Evolutionary conservation across 2,888 invertebrate genomes (phyloP).

Genomic region (Cheilosia vulpina): DNA sequence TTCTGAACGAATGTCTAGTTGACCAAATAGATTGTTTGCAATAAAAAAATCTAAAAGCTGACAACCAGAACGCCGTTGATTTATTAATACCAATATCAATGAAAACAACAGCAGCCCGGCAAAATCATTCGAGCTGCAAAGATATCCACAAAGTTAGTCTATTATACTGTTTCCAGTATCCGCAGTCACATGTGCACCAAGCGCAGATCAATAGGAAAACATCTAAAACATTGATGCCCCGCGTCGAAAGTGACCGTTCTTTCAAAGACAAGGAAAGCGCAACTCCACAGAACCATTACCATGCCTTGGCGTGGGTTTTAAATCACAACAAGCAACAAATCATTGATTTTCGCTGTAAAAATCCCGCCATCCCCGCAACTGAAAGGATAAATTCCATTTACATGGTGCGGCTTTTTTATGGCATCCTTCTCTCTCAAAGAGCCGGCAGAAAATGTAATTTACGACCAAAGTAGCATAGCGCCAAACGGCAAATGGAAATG

Average conservation of each 20-base stretch:
- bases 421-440: slow-evolving; percentile 7
- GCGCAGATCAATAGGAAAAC: background rate
- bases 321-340: slow-evolving; percentile 22
- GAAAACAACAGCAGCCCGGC: slow-evolving; percentile 3
- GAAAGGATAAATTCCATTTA: slow-evolving; percentile 6
- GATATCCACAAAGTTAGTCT: background rate
- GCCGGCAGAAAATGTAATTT: slow-evolving; percentile 23
- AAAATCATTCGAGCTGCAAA: background rate
- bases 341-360: slow-evolving; percentile 9
- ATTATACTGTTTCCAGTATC: background rate
- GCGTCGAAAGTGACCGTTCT: slow-evolving; percentile 28
- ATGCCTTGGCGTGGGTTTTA: slow-evolving; percentile 14
- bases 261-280: slow-evolving; percentile 2
- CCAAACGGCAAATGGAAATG: slow-evolving; percentile 30
- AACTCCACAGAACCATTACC: slow-evolving; percentile 15
- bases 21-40: background rate
- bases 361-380: background rate
- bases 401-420: slow-evolving; percentile 4
- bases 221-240: slow-evolving; percentile 30
- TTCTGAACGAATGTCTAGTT: too few relatives aligned
- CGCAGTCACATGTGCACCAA: background rate
- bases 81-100: background rate
- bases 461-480: slow-evolving; percentile 16
- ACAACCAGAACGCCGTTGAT: background rate
- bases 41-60: background rate